A percentile compares a stretch with the other conserved stretches of the same genome.
phyloP scores from a whole-genome alignment of 2,888 invertebrate genomes.

The Spodoptera exigua region DNA sequence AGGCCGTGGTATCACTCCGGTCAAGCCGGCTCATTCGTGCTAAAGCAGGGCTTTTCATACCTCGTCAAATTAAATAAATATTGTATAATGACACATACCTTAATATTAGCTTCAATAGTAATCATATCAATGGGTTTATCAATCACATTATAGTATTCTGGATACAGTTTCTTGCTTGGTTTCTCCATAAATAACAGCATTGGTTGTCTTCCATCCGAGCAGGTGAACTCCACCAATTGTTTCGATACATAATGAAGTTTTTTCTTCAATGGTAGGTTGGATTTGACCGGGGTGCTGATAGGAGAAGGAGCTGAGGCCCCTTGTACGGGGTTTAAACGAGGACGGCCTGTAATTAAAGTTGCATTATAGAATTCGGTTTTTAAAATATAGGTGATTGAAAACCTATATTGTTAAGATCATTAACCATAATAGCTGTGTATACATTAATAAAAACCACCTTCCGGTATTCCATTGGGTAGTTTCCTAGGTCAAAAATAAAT shows the following conservation, averaged over 20 bases:
- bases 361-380: too few relatives aligned
- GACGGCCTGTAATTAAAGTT: slow-evolving; percentile 75
- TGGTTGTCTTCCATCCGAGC: slow-evolving; percentile 93
- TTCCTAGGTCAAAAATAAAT: too few relatives aligned
- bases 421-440: too few relatives aligned
- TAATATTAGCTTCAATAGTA: slow-evolving; percentile 97
- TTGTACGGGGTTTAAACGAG: slow-evolving; percentile 77
- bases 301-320: slow-evolving; percentile 60
- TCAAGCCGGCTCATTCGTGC: too few relatives aligned
- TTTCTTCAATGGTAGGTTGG: slow-evolving; percentile 92
- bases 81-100: slow-evolving; percentile 74
- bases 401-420: too few relatives aligned
- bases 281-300: slow-evolving; percentile 66
- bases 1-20: too few relatives aligned
- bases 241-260: slow-evolving; percentile 94
- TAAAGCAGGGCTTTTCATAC: too few relatives aligned
- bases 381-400: too few relatives aligned
- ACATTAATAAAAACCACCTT: too few relatives aligned
- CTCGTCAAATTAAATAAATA: too few relatives aligned
- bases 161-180: slow-evolving; percentile 97
- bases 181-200: slow-evolving; percentile 98
- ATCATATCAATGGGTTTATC: slow-evolving; percentile 98
- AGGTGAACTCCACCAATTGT: slow-evolving; percentile 84
- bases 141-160: slow-evolving; percentile 98
- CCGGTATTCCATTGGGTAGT: too few relatives aligned